These are phyloP conservation scores for Drosophila mercatorum DNA, from an alignment of 2,888 invertebrate species.

Conservation along the genomic window DNA sequence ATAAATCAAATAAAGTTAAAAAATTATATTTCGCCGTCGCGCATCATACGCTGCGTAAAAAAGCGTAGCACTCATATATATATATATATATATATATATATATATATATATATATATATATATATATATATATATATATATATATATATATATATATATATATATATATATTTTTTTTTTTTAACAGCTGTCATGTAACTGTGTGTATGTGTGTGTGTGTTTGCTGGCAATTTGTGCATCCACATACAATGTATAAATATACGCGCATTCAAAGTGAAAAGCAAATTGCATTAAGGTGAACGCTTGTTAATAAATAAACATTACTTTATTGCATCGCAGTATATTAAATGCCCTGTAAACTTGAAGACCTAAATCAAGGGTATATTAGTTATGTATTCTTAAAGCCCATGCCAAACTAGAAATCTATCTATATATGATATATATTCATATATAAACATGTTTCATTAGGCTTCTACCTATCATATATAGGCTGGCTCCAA, in stretches of 20 bases:
- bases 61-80: slow-evolving; percentile 8
- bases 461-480: too few relatives aligned
- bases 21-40: slow-evolving; percentile 31
- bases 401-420: neutral
- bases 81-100: too few relatives aligned
- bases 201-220: neutral
- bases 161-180: neutral
- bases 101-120: too few relatives aligned
- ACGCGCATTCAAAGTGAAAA: slow-evolving; percentile 37
- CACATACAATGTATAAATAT: neutral
- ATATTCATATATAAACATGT: too few relatives aligned
- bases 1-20: slow-evolving; percentile 70
- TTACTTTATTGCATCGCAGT: slow-evolving; percentile 15
- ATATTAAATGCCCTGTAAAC: neutral
- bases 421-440: too few relatives aligned
- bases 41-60: slow-evolving; percentile 33
- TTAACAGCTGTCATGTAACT: slow-evolving; percentile 7
- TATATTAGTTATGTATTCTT: neutral
- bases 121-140: neutral
- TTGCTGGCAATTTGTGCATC: slow-evolving; percentile 8
- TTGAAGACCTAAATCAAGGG: neutral
- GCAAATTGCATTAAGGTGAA: slow-evolving; percentile 49
- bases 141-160: too few relatives aligned
- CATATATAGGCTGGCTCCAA: too few relatives aligned
- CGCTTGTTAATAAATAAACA: slow-evolving; percentile 41